These are phyloP conservation scores for Crypturellus undulatus DNA, from an alignment of 2,113 vertebrate genomes.

Conservation along the genomic window DNA sequence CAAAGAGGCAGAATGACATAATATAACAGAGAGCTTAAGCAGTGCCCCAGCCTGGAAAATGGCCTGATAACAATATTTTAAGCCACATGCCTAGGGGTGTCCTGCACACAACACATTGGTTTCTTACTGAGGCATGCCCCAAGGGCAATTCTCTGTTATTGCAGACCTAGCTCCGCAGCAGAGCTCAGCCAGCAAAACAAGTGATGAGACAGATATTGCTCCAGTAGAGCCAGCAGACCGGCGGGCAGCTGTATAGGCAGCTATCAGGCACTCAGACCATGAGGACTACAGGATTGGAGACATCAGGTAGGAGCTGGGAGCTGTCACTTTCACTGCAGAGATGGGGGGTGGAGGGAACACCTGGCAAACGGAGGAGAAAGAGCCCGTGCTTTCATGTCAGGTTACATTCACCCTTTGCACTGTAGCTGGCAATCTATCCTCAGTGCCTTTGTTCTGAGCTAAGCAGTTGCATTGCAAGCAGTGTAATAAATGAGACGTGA, in stretches of 20 bases:
- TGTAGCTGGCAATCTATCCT: neutral
- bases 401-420: neutral
- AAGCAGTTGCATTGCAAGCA: neutral
- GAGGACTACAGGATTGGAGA: neutral
- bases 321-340: neutral
- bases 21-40: neutral
- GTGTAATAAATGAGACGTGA: neutral
- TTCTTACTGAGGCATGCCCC: conserved; percentile 25
- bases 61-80: neutral
- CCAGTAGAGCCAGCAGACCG: neutral
- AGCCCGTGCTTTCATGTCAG: neutral
- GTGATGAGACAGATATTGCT: conserved; percentile 42
- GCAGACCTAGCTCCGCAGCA: neutral
- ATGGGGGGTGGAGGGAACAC: neutral
- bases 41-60: neutral
- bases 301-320: conserved; percentile 23
- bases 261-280: neutral
- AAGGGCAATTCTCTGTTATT: conserved; percentile 32
- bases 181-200: conserved; percentile 19
- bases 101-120: neutral
- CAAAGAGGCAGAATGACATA: neutral
- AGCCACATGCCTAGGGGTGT: neutral
- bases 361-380: neutral
- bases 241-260: neutral
- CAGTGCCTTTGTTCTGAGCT: neutral